These are phyloP conservation scores for Propithecus deckenii DNA, from an alignment of 2,797 vertebrate genomes.

Conservation along the genomic window DNA sequence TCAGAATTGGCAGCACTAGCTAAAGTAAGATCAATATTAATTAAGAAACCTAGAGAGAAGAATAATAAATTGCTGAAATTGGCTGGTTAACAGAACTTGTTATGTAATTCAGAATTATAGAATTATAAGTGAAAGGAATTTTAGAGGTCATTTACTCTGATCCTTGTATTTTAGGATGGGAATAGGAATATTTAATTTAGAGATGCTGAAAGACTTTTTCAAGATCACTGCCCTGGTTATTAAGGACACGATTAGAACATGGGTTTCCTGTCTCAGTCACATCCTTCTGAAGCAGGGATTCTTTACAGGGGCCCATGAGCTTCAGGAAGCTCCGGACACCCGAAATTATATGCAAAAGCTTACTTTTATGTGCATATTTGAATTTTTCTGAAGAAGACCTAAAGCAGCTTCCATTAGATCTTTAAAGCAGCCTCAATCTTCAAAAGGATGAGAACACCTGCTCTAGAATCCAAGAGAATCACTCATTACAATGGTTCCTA, in stretches of 20 bases:
- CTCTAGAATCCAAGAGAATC: background rate
- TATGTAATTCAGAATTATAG: conserved; percentile 14
- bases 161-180: background rate
- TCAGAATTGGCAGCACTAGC: conserved; percentile 49
- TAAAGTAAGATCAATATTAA: conserved; percentile 74
- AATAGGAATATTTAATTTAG: conserved; percentile 12
- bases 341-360: background rate
- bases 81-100: conserved; percentile 24
- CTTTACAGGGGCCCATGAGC: background rate
- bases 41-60: conserved; percentile 58
- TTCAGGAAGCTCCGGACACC: background rate
- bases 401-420: background rate
- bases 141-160: background rate
- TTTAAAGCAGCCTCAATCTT: background rate
- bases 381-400: background rate
- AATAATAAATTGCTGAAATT: conserved; percentile 62
- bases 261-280: background rate
- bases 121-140: background rate
- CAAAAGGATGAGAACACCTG: background rate
- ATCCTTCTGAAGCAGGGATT: background rate
- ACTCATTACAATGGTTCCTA: background rate
- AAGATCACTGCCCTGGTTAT: background rate
- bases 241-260: background rate
- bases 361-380: background rate
- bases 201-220: background rate